Percentiles rank a stretch among this genome's conserved stretches.
phyloP scores from a whole-genome alignment of 2,113 vertebrate genomes.

The Chiloscyllium plagiosum region DNA sequence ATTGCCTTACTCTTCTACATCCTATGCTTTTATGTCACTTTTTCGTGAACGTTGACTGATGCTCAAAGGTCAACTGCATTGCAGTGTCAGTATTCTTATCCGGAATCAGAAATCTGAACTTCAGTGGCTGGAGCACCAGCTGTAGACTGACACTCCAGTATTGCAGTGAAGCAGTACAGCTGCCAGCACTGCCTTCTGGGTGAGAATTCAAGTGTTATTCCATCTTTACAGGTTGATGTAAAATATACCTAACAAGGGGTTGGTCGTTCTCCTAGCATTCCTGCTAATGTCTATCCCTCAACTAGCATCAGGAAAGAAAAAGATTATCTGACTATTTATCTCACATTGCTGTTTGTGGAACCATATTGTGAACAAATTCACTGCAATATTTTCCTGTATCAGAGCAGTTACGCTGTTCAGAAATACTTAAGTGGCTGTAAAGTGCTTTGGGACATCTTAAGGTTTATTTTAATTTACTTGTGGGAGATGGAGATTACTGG shows the following conservation, averaged over 20 bases:
- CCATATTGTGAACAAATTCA: not conserved
- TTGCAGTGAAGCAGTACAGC: not conserved
- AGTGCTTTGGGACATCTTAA: not conserved
- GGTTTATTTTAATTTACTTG: no score
- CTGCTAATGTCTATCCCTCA: not conserved
- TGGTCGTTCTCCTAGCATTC: not conserved
- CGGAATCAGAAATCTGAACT: not conserved
- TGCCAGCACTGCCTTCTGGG: not conserved
- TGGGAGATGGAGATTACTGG: no score
- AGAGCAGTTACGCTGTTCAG: not conserved
- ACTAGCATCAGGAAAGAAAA: not conserved
- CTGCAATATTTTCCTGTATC: no score
- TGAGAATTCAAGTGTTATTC: not conserved
- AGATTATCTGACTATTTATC: not conserved
- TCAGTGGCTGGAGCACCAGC: no score
- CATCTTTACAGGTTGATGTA: not conserved
- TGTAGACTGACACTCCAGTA: not conserved
- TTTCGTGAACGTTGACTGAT: not conserved
- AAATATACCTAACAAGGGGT: not conserved
- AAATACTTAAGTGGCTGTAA: not conserved
- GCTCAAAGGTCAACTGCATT: not conserved
- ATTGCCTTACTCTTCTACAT: not conserved
- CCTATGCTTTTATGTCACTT: not conserved
- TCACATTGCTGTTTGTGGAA: not conserved
- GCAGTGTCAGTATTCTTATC: not conserved